Conservation (phyloP, 1,140 invertebrate genomes). For the Mercenaria mercenaria region DNA sequence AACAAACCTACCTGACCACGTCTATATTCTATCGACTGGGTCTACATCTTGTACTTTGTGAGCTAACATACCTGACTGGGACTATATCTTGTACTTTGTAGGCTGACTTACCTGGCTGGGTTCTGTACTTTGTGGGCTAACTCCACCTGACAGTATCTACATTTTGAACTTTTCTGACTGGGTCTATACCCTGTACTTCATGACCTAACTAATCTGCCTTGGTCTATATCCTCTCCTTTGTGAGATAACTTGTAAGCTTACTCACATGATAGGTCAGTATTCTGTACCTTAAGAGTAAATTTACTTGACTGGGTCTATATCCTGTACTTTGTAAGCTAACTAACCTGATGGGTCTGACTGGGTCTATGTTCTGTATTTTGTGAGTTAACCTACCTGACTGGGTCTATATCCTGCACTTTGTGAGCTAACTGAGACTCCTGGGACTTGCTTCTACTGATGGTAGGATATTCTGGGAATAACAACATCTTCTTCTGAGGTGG, state of each 20-base stretch:
- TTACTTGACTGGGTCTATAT: slow-evolving; percentile 81
- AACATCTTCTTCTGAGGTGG: slow-evolving; percentile 90
- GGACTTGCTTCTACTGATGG: slow-evolving; percentile 95
- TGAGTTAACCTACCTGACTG: slow-evolving; percentile 70
- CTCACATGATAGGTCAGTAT: background rate
- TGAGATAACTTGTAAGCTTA: slow-evolving; percentile 92
- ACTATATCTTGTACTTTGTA: too few species aligned
- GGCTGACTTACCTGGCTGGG: too few species aligned
- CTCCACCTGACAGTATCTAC: too few species aligned
- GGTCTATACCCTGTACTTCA: too few species aligned
- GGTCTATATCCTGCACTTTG: slow-evolving; percentile 86
- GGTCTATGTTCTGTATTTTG: background rate
- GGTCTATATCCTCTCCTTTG: slow-evolving; percentile 86
- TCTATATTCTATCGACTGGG: too few species aligned
- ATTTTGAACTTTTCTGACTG: too few species aligned
- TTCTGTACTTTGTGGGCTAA: too few species aligned
- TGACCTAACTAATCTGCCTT: too few species aligned
- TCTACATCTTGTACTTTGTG: too few species aligned
- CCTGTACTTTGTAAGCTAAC: slow-evolving; percentile 89
- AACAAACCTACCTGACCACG: too few species aligned
- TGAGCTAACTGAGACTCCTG: slow-evolving; percentile 95
- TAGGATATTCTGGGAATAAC: slow-evolving; percentile 84
- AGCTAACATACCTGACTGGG: too few species aligned
- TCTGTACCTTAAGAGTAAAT: background rate
- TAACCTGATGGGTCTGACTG: slow-evolving; percentile 85